Evolutionary conservation across 2,797 vertebrate species (phyloP), one percentile per base, ranked within the genome.

Genomic region (Carapus acus): DNA sequence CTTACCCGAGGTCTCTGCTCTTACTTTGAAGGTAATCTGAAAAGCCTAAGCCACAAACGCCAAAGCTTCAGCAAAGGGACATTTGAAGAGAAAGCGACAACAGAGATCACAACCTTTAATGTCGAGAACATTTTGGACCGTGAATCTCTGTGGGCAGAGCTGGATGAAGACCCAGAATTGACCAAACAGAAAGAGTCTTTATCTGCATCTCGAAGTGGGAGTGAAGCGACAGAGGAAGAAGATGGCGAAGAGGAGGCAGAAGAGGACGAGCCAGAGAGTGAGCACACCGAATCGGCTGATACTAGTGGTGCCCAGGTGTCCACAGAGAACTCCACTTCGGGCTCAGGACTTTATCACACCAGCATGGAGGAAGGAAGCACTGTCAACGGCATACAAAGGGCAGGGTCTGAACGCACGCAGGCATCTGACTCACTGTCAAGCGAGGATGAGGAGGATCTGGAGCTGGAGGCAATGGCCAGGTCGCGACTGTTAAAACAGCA

Each of bases 391-490:
- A 63, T 90, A 49, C 74, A 71, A 37, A 76, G 94, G 16, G 86
- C 74, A 0, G 96, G 96, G 82, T 99, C 96, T 0, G 91, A 93
- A 69, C 90, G 67, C 69, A 97, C 96, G 0, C 95, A 97, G 78
- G 92, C 91, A 1, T 99, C 96, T 0, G 95, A 97, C 67, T 97
- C 95, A 0, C 69, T 95, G 40, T 97, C 95, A n/a, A 99, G 96
- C 0, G 96, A 98, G 1, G 94, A 97, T 15, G 96, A 90, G 5
- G 94, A 90, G 9, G 93, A 94, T 31, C 53, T 90, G 29, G 94
- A 98, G 81, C 89, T 96, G 57, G 94, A 97, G 76, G 89, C 90
- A 3, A 86, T 96, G 42, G 85, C 85, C 20, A 84, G 82, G 2
- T 84, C 88, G 22, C 86, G 89, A 55, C 79, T 90, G 45, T 80